Percentiles rank a stretch among this genome's conserved stretches.
These are phyloP conservation scores for Clupea harengus DNA, from an alignment of 2,113 vertebrate species.

Conservation along the genomic window DNA sequence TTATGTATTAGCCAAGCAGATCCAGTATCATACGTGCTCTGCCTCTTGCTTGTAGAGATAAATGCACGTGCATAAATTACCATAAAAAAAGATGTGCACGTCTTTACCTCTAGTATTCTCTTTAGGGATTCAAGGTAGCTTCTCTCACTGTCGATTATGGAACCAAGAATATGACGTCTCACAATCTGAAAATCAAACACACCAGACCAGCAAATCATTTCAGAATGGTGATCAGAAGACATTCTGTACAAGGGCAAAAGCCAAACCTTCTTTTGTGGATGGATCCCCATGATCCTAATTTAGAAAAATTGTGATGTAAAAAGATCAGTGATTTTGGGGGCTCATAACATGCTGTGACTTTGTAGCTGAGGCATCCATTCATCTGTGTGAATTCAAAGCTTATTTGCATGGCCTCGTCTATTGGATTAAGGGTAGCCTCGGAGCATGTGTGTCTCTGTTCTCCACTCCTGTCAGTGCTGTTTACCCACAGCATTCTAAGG, in stretches of 20 bases:
- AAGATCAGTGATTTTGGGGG: neutral
- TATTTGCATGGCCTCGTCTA: neutral
- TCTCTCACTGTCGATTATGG: constrained; percentile 81
- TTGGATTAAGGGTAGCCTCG: neutral
- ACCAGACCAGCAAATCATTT: constrained; percentile 5
- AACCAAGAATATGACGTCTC: constrained; percentile 79
- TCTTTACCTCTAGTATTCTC: constrained; percentile 78
- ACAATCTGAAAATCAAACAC: constrained; percentile 66
- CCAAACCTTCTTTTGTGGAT: neutral
- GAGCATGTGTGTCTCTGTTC: neutral
- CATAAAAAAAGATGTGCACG: neutral
- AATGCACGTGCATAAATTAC: neutral
- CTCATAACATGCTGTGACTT: neutral
- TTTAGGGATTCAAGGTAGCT: constrained; percentile 82
- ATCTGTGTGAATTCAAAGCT: neutral
- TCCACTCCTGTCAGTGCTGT: neutral
- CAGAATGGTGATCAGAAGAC: neutral
- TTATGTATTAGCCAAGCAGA: neutral
- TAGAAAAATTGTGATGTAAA: neutral
- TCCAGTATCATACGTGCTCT: neutral
- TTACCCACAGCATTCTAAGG: neutral
- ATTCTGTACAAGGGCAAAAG: neutral
- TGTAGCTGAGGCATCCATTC: neutral
- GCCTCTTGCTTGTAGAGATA: neutral
- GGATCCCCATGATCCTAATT: neutral